Conservation (phyloP, 2,113 vertebrate genomes). For the Datnioides undecimradiatus region DNA sequence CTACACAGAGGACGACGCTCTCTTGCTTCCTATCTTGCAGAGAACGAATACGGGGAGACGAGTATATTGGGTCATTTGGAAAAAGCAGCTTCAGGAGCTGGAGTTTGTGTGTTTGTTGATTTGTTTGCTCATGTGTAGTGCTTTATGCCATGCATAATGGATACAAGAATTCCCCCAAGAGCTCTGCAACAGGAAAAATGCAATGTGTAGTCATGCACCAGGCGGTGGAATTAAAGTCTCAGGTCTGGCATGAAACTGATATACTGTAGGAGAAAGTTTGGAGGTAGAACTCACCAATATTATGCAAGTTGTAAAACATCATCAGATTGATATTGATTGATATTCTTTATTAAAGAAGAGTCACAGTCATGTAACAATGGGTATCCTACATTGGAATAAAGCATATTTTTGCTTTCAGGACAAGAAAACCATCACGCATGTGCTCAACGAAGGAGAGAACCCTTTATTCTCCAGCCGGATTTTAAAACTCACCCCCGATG, state of each 20-base stretch:
- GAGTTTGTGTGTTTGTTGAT: constrained; percentile 28
- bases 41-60: constrained; percentile 22
- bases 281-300: not conserved
- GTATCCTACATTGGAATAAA: not conserved
- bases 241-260: constrained; percentile 18
- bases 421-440: not conserved
- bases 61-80: constrained; percentile 47
- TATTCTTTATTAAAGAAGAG: not conserved
- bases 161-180: constrained; percentile 30
- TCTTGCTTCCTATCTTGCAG: constrained; percentile 38
- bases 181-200: constrained; percentile 14
- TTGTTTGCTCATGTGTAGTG: constrained; percentile 39
- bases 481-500: not conserved
- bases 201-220: constrained; percentile 21
- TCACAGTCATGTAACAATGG: not conserved
- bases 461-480: not conserved
- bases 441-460: not conserved
- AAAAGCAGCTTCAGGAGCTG: constrained; percentile 34
- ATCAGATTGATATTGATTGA: not conserved
- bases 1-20: constrained; percentile 46
- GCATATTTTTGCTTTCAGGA: not conserved
- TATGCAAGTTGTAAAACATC: not conserved
- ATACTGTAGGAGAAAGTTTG: not conserved
- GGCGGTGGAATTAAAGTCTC: not conserved
- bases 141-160: constrained; percentile 42